Conservation (phyloP, 2,888 invertebrate genomes). For the Cyclophora punctaria region DNA sequence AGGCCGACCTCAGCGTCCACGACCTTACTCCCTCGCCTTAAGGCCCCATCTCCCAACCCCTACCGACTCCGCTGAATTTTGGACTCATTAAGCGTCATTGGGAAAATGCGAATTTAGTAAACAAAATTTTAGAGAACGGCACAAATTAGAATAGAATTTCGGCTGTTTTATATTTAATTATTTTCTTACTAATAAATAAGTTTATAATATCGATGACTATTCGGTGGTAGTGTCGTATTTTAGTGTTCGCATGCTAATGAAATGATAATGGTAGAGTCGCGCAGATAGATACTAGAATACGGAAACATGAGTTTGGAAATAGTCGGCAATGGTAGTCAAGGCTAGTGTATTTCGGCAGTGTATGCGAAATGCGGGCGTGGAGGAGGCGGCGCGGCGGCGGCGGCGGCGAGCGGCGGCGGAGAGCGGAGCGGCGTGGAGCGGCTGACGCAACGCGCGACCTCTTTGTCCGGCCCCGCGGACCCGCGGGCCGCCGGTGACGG, state of each 20-base stretch:
- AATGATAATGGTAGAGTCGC: conserved; percentile 7
- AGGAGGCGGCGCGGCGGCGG: conserved; percentile 20
- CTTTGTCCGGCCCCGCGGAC: conserved; percentile 62
- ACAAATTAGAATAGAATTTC: conserved; percentile 36
- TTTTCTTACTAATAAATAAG: conserved; percentile 8
- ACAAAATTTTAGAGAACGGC: conserved; percentile 45
- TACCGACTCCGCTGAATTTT: conserved; percentile 34
- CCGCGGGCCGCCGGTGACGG: conserved; percentile 50
- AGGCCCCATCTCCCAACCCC: conserved; percentile 36
- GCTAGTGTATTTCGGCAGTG: conserved; percentile 54
- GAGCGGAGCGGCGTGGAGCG: conserved; percentile 24
- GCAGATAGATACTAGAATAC: conserved; percentile 29
- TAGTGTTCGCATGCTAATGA: conserved; percentile 1
- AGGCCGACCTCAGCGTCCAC: conserved; percentile 26
- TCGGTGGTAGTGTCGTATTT: neutral
- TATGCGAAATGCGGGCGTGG: conserved; percentile 30
- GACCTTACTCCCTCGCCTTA: conserved; percentile 37
- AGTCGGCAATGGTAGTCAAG: conserved; percentile 52
- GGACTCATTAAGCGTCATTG: conserved; percentile 62
- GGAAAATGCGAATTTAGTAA: conserved; percentile 63
- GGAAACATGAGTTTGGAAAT: conserved; percentile 48
- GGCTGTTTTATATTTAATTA: conserved; percentile 7
- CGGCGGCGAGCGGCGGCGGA: conserved; percentile 20
- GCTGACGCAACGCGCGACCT: conserved; percentile 71
- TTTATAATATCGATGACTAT: conserved; percentile 1